A percentile compares a stretch with the other conserved stretches of the same genome.
phyloP scores from a whole-genome alignment of 53 echinoderm and acorn worm genomes.

The Crossaster papposus region DNA sequence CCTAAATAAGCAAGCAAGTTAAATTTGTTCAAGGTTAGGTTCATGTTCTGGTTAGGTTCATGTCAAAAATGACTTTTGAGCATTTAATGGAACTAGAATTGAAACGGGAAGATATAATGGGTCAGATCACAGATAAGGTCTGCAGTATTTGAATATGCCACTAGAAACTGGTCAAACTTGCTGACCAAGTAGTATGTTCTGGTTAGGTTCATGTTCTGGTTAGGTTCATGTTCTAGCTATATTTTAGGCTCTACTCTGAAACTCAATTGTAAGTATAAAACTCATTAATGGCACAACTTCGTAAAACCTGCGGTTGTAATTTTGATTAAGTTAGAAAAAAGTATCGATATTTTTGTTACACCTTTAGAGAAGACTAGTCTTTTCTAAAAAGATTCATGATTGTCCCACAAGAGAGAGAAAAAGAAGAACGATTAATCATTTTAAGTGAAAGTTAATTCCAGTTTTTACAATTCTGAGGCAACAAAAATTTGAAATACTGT shows the following conservation, averaged over 20 bases:
- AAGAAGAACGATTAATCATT: neutral
- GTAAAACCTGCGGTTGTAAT: neutral
- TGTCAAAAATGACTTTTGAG: neutral
- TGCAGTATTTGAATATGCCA: neutral
- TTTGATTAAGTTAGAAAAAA: neutral
- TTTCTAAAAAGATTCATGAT: no score
- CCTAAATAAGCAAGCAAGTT: neutral
- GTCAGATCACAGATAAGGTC: neutral
- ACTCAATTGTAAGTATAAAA: neutral
- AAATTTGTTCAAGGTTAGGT: neutral
- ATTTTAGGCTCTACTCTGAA: neutral
- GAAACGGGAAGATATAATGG: neutral
- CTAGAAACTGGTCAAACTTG: neutral
- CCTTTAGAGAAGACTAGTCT: no score
- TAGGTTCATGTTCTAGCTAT: neutral
- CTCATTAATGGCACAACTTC: neutral
- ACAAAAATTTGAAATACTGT: neutral
- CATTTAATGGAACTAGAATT: neutral
- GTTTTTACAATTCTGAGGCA: neutral
- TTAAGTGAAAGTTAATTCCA: neutral
- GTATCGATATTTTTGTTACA: no score
- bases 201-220: neutral
- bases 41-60: constrained; percentile 12
- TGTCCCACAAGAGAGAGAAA: neutral
- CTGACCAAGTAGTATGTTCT: neutral